phyloP scores from a whole-genome alignment of 2,888 invertebrate genomes.

The Carpatolechia fugitivella region DNA sequence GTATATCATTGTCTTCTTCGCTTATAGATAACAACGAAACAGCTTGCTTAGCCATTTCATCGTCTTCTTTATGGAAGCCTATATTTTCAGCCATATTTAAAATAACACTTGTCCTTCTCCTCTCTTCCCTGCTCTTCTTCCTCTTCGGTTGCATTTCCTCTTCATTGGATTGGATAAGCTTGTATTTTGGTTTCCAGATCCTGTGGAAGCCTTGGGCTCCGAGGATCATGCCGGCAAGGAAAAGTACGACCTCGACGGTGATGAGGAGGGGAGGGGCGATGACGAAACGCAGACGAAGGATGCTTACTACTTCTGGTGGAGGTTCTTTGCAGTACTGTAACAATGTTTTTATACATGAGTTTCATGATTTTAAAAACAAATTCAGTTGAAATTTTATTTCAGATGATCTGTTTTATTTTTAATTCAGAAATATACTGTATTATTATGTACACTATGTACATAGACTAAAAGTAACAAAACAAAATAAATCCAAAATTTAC shows the following conservation, averaged over 20 bases:
- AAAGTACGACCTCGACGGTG: constrained; percentile 60
- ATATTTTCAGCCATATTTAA: constrained; percentile 46
- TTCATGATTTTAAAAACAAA: no score
- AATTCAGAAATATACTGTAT: no score
- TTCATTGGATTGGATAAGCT: constrained; percentile 35
- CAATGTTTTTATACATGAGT: no score
- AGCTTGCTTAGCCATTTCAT: constrained; percentile 53
- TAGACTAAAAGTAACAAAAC: neutral
- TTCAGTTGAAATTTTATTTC: no score
- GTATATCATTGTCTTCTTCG: constrained; percentile 51
- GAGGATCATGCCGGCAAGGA: constrained; percentile 65
- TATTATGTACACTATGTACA: no score
- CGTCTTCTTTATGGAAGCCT: constrained; percentile 45
- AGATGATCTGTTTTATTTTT: no score
- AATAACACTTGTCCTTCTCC: constrained; percentile 44
- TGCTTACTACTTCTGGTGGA: constrained; percentile 57
- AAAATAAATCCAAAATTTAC: no score
- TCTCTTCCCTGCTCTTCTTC: constrained; percentile 34
- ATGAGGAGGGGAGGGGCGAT: constrained; percentile 73
- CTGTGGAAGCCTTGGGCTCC: constrained; percentile 57
- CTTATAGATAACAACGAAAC: constrained; percentile 55
- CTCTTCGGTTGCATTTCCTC: constrained; percentile 30
- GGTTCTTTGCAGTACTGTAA: constrained; percentile 60
- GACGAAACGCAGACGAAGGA: constrained; percentile 70
- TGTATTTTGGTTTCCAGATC: constrained; percentile 54